Conservation (phyloP, 2,797 vertebrate species). For the Enoplosus armatus region DNA sequence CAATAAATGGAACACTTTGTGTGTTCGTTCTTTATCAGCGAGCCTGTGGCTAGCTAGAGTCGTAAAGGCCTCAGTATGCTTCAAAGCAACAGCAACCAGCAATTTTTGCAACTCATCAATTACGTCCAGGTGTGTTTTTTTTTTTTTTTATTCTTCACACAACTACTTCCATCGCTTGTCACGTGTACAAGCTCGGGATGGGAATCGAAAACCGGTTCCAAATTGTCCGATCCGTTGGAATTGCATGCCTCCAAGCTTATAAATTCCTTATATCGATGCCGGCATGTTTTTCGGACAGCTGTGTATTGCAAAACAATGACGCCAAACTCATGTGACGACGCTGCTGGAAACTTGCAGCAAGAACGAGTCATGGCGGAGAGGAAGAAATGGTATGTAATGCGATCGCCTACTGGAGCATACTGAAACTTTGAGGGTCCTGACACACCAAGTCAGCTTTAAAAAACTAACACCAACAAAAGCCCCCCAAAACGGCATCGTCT, state of each 20-base stretch:
- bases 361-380: background rate
- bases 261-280: background rate
- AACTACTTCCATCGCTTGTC: background rate
- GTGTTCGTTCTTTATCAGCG: background rate
- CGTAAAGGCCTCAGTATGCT: background rate
- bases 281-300: constrained; percentile 11
- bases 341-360: too few species aligned
- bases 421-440: background rate
- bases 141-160: background rate
- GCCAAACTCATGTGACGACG: too few species aligned
- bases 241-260: background rate
- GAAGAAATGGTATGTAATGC: too few species aligned
- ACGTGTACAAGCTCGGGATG: background rate
- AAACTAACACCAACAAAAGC: too few species aligned
- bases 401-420: background rate
- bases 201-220: background rate
- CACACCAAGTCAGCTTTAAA: too few species aligned
- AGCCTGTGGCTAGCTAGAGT: background rate
- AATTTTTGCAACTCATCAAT: background rate
- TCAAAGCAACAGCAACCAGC: background rate
- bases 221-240: background rate
- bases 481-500: too few species aligned
- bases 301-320: background rate
- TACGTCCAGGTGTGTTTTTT: too few species aligned
- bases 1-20: background rate